Conservation (phyloP, 2,797 vertebrate species). For the Rhinatrema bivittatum region DNA sequence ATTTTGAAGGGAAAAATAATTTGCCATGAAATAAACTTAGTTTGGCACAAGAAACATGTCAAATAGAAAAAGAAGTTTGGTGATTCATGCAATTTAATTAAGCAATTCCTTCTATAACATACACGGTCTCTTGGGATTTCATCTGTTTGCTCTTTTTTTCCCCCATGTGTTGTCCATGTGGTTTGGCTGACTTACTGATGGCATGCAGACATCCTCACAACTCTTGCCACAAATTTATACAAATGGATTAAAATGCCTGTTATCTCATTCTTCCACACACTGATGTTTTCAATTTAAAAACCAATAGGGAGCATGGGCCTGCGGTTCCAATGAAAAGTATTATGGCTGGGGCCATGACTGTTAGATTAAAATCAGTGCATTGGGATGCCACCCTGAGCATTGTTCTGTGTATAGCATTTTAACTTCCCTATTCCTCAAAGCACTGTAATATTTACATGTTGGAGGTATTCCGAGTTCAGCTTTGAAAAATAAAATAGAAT, state of each 20-base stretch:
- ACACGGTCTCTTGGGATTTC: fast-evolving
- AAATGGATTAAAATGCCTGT: slow-evolving; percentile 15
- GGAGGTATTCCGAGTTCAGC: too few species aligned
- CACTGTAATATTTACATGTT: too few species aligned
- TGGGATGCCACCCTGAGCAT: not conserved
- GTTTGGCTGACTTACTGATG: slow-evolving; percentile 8
- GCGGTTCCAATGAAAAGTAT: slow-evolving; percentile 11
- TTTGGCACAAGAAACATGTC: too few species aligned
- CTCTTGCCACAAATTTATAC: slow-evolving; percentile 13
- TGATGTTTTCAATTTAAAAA: slow-evolving; percentile 26
- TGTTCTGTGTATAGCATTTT: fast-evolving
- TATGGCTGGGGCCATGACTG: not conserved
- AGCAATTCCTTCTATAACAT: not conserved
- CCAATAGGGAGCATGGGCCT: not conserved
- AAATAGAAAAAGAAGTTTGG: too few species aligned
- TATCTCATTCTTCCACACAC: slow-evolving; percentile 6
- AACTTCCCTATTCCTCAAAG: too few species aligned
- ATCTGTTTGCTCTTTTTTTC: fast-evolving
- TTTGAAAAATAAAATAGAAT: too few species aligned
- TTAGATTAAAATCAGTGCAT: not conserved
- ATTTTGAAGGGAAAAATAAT: too few species aligned
- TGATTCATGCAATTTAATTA: too few species aligned
- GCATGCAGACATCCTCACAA: slow-evolving; percentile 19
- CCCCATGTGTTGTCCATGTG: not conserved
- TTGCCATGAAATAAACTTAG: too few species aligned